Conservation (phyloP, 2,113 vertebrate genomes). For the Corythornis madagascariensis region DNA sequence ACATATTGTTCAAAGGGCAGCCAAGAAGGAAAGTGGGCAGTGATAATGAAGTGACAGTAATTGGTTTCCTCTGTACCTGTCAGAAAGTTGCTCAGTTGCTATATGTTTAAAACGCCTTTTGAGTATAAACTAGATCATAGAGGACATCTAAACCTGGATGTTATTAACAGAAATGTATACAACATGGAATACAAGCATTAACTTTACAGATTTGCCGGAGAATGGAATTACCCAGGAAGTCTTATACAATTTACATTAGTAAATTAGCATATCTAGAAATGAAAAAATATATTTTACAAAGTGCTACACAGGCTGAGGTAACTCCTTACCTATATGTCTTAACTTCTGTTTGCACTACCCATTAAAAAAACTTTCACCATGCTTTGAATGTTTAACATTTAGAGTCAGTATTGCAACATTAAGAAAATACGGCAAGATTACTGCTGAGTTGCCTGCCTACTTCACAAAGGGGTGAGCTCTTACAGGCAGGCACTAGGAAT, state of each 20-base stretch:
- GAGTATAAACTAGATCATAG: neutral
- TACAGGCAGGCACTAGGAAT: neutral
- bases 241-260: neutral
- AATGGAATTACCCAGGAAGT: neutral
- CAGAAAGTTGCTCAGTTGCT: neutral
- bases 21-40: neutral
- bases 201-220: neutral
- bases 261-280: neutral
- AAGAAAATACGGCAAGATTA: neutral
- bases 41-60: constrained; percentile 1
- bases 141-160: neutral
- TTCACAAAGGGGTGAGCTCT: neutral
- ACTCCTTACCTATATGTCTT: neutral
- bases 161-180: neutral
- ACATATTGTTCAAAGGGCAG: neutral
- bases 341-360: neutral
- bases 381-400: neutral
- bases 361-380: neutral
- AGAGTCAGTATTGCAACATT: neutral
- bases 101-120: neutral
- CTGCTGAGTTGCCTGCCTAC: neutral
- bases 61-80: constrained; percentile 23
- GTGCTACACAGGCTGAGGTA: neutral
- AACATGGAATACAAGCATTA: neutral
- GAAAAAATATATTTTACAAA: neutral